phyloP scores from a whole-genome alignment of 2,888 invertebrate genomes.

The Vannuccia rotundouncinata region DNA sequence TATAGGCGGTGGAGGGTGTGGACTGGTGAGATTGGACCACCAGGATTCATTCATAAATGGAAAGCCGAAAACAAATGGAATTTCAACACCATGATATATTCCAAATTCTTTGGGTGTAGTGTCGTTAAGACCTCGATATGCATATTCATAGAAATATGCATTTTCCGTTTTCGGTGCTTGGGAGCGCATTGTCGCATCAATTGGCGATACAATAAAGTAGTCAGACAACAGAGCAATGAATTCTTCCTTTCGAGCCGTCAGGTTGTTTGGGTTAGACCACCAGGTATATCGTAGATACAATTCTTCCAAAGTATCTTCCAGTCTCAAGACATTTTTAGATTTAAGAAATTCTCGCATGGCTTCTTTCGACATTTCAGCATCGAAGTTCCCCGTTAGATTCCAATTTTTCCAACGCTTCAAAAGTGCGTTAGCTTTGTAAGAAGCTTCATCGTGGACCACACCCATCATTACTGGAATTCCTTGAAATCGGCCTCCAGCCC shows the following conservation, averaged over 20 bases:
- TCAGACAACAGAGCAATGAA: constrained; percentile 37
- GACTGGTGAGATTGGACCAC: constrained; percentile 14
- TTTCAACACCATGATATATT: constrained; percentile 39
- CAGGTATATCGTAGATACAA: constrained; percentile 39
- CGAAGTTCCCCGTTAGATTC: constrained; percentile 5
- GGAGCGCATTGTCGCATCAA: constrained; percentile 28
- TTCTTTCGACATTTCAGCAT: background rate
- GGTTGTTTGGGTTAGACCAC: constrained; percentile 42
- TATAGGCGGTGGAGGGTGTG: constrained; percentile 6
- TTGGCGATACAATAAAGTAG: constrained; percentile 25
- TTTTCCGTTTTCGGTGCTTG: constrained; percentile 29
- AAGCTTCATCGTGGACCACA: constrained; percentile 37
- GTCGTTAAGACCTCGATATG: constrained; percentile 38
- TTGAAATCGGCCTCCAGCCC: constrained; percentile 37
- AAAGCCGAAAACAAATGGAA: constrained; percentile 38
- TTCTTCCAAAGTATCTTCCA: constrained; percentile 39
- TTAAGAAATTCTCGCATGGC: constrained; percentile 30
- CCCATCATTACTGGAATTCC: constrained; percentile 35
- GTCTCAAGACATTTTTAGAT: constrained; percentile 11
- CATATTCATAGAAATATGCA: constrained; percentile 39
- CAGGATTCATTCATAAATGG: constrained; percentile 38
- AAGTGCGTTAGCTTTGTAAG: constrained; percentile 5
- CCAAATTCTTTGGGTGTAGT: constrained; percentile 32
- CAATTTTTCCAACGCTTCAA: background rate
- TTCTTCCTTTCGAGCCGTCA: constrained; percentile 40